These are phyloP conservation scores for Agapornis canus DNA, from an alignment of 2,797 vertebrate genomes.

Conservation along the genomic window DNA sequence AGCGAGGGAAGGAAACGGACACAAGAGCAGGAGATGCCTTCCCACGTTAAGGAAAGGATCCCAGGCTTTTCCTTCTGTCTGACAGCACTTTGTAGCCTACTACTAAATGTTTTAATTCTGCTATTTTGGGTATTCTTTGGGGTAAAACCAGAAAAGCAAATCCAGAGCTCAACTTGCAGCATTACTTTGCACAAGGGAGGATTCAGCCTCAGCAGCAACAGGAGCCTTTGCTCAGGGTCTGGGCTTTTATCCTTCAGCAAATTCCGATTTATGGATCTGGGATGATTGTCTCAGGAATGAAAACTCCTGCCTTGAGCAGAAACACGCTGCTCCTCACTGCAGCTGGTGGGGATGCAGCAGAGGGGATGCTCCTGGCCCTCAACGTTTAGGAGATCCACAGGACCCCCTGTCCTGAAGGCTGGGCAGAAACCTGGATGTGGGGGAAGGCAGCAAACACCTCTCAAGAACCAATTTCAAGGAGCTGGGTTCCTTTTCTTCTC, in stretches of 20 bases:
- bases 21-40: background rate
- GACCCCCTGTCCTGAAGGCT: background rate
- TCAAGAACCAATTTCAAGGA: background rate
- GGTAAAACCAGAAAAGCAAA: background rate
- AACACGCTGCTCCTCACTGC: background rate
- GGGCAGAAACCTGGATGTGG: background rate
- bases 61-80: rapidly evolving
- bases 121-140: background rate
- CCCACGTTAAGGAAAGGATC: background rate
- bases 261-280: background rate
- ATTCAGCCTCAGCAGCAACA: background rate
- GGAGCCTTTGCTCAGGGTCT: background rate
- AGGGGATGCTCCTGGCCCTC: background rate
- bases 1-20: background rate
- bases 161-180: background rate
- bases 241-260: background rate
- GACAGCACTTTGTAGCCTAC: background rate
- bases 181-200: rapidly evolving
- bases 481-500: background rate
- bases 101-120: background rate
- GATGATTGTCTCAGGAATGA: background rate
- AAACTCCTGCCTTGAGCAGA: background rate
- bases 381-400: background rate
- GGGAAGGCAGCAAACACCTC: background rate
- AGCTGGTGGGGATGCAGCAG: background rate